These are phyloP conservation scores for Vidua chalybeata DNA, from an alignment of 2,113 vertebrate species.

Conservation along the genomic window DNA sequence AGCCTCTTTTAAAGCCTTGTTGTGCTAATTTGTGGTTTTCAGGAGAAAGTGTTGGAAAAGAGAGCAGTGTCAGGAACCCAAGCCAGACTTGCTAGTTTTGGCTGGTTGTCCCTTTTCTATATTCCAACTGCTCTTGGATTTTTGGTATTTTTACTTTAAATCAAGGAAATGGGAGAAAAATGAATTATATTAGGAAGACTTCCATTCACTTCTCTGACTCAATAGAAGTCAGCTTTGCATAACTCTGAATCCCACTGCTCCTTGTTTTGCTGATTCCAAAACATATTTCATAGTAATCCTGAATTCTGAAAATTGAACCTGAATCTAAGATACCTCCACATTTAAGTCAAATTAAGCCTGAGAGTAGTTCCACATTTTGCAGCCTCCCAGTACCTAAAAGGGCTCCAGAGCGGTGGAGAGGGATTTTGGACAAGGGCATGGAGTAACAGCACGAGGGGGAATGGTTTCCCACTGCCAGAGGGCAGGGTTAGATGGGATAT, in stretches of 20 bases:
- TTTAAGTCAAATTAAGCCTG: background rate
- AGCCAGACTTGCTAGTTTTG: background rate
- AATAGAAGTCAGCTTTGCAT: background rate
- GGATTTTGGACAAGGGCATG: background rate
- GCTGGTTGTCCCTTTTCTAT: background rate
- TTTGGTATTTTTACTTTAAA: background rate
- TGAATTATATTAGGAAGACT: background rate
- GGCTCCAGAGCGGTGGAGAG: background rate
- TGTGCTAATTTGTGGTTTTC: background rate
- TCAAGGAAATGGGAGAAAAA: background rate
- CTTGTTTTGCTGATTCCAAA: background rate
- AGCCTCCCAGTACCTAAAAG: background rate
- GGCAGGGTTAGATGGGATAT: background rate
- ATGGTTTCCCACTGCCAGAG: background rate
- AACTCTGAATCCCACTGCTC: background rate
- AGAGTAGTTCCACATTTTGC: background rate
- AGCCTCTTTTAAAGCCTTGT: background rate
- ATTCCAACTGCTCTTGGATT: background rate
- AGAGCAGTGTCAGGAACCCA: background rate
- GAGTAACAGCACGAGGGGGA: rapidly evolving
- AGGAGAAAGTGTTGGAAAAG: background rate
- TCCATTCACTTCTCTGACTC: background rate
- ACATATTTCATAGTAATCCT: background rate
- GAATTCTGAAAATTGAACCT: background rate
- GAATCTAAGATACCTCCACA: background rate